Conservation (phyloP, 2,888 invertebrate genomes). For the Sceliomorpha sp. region DNA sequence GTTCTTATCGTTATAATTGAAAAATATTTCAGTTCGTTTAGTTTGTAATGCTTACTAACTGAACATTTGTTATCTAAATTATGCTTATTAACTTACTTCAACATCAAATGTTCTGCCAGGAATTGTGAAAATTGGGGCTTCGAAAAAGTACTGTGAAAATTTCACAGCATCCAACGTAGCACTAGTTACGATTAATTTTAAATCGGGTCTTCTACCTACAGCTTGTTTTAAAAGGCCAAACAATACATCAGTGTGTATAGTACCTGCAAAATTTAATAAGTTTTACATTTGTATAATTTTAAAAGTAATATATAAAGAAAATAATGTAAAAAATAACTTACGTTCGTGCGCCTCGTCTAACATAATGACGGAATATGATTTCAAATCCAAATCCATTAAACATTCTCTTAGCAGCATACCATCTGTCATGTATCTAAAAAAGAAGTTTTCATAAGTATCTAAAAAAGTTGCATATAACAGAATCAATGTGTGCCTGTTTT, state of each 20-base stretch:
- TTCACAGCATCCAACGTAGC: slow-evolving; percentile 99
- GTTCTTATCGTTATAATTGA: no score
- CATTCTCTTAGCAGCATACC: slow-evolving; percentile 99
- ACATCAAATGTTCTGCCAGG: slow-evolving; percentile 98
- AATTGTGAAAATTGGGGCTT: slow-evolving; percentile 98
- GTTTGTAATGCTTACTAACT: no score
- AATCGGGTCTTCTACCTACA: slow-evolving; percentile 98
- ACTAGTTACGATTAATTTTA: no score
- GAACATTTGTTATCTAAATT: no score
- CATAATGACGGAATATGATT: slow-evolving; percentile 97
- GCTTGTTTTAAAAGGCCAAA: slow-evolving; percentile 95
- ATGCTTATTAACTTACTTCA: slow-evolving; percentile 86
- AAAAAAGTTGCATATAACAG: no score
- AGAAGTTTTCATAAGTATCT: no score
- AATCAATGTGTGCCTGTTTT: no score
- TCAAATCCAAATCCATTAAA: slow-evolving; percentile 96
- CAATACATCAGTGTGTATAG: slow-evolving; percentile 98
- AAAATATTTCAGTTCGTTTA: no score
- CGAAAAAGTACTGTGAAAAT: slow-evolving; percentile 99
- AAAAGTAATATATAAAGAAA: not conserved
- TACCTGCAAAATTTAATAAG: slow-evolving; percentile 77
- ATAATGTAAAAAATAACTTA: not conserved
- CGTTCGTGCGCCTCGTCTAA: slow-evolving; percentile 99
- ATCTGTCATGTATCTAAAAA: slow-evolving; percentile 96
- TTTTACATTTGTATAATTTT: not conserved